These are phyloP conservation scores for Sebastes itinus DNA, from an alignment of 2,797 vertebrate genomes.

Conservation along the genomic window DNA sequence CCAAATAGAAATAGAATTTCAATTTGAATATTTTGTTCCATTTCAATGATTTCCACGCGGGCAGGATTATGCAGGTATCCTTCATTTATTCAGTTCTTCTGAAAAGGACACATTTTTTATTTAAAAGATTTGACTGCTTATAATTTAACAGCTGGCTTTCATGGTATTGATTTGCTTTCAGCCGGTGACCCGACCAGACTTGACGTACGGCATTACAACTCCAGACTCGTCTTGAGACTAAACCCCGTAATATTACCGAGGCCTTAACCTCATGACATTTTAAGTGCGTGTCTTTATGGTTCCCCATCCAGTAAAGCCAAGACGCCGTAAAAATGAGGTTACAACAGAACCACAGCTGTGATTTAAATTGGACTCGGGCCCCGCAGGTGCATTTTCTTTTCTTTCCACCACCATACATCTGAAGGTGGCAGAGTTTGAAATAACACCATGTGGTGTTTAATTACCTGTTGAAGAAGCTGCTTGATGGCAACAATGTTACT, in stretches of 20 bases:
- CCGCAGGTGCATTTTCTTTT: background rate
- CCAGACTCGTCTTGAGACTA: background rate
- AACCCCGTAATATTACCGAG: background rate
- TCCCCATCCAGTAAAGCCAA: background rate
- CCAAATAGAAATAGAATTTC: slow-evolving; percentile 24
- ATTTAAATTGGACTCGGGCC: background rate
- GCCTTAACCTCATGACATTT: slow-evolving; percentile 15
- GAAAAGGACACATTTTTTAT: background rate
- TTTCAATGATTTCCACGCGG: slow-evolving; percentile 8
- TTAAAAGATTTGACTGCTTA: background rate
- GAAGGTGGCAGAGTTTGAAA: slow-evolving; percentile 25
- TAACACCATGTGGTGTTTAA: slow-evolving; percentile 16
- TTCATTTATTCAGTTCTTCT: slow-evolving; percentile 28
- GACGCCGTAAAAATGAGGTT: slow-evolving; percentile 7
- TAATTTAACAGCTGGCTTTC: slow-evolving; percentile 12
- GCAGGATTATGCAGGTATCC: background rate
- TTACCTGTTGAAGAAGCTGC: slow-evolving; percentile 11
- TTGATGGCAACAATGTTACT: background rate
- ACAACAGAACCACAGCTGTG: background rate
- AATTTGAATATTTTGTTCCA: slow-evolving; percentile 35
- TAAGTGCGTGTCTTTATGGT: slow-evolving; percentile 3
- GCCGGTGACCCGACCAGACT: background rate
- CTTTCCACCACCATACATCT: background rate
- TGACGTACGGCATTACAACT: background rate
- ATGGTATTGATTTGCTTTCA: slow-evolving; percentile 18